Percentiles rank a stretch among this genome's conserved stretches.
These are phyloP conservation scores for Cremastinae sp. DNA, from an alignment of 2,888 invertebrate species.

Conservation along the genomic window DNA sequence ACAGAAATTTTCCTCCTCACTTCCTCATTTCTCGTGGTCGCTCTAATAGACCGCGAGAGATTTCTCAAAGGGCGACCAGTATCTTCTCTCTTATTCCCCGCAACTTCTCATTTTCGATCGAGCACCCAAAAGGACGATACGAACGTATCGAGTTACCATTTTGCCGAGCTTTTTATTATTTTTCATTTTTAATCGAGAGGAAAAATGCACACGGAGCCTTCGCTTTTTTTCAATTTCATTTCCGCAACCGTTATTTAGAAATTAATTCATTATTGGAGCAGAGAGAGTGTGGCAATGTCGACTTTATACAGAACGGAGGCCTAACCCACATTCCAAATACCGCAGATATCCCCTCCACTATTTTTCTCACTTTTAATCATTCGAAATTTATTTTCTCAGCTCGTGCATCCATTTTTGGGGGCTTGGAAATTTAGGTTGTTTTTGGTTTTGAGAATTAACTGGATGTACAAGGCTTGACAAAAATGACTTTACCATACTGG, in stretches of 20 bases:
- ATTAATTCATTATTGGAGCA: conserved; percentile 79
- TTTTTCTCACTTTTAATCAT: conserved; percentile 64
- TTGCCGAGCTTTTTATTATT: no score
- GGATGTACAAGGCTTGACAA: no score
- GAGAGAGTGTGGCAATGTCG: conserved; percentile 47
- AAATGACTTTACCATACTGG: no score
- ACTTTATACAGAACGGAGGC: conserved; percentile 68
- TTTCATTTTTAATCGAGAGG: conserved; percentile 1
- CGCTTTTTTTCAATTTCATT: conserved; percentile 46
- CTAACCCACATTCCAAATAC: conserved; percentile 76
- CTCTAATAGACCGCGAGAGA: conserved; percentile 40
- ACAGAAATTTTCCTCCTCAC: conserved; percentile 17
- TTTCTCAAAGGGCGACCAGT: conserved; percentile 56
- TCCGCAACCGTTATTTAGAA: conserved; percentile 77
- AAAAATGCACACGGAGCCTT: no score
- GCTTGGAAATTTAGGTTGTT: no score
- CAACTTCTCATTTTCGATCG: conserved; percentile 31
- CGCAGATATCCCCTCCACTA: conserved; percentile 69
- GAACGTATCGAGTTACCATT: conserved; percentile 4
- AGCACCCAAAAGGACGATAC: conserved; percentile 55
- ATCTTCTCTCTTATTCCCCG: conserved; percentile 34
- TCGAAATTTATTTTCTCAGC: conserved; percentile 28
- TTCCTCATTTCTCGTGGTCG: conserved; percentile 40
- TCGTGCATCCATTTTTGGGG: no score
- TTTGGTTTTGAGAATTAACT: no score